These are phyloP conservation scores for Sesia bembeciformis DNA, from an alignment of 2,888 invertebrate genomes.

Conservation along the genomic window DNA sequence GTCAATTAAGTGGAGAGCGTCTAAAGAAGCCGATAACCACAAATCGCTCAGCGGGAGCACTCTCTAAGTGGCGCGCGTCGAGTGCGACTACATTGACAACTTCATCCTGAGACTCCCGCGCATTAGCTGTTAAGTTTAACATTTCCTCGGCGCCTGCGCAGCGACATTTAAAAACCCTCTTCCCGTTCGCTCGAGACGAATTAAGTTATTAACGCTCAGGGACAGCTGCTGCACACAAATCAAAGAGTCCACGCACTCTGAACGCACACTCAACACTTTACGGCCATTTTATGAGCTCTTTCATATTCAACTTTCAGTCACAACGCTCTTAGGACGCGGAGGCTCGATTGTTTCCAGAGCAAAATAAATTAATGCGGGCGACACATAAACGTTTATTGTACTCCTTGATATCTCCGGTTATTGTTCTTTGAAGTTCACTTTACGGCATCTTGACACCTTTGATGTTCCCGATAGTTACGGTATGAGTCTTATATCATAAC, in stretches of 20 bases:
- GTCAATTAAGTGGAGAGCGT: constrained; percentile 41
- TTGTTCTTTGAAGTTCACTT: constrained; percentile 55
- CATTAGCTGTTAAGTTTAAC: constrained; percentile 28
- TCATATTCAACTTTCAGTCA: constrained; percentile 62
- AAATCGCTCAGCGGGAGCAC: constrained; percentile 49
- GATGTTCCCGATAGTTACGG: constrained; percentile 40
- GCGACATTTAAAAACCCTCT: constrained; percentile 50
- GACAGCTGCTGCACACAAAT: constrained; percentile 71
- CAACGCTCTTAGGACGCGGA: constrained; percentile 27
- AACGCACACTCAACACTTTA: constrained; percentile 54
- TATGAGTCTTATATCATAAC: constrained; percentile 5
- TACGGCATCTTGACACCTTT: constrained; percentile 41
- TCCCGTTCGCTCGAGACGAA: constrained; percentile 67
- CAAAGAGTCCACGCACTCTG: constrained; percentile 58
- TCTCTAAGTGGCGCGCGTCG: constrained; percentile 19
- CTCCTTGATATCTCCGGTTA: constrained; percentile 37
- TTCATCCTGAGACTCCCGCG: constrained; percentile 38
- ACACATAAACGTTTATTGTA: constrained; percentile 54
- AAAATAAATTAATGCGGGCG: constrained; percentile 59
- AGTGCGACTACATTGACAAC: constrained; percentile 39
- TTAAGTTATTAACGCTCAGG: constrained; percentile 70
- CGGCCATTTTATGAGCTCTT: constrained; percentile 62
- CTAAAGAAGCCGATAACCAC: constrained; percentile 46
- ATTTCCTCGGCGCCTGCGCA: constrained; percentile 52
- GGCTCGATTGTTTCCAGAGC: constrained; percentile 58